Conservation (phyloP, 1,140 invertebrate genomes). For the Calycopis cecrops region DNA sequence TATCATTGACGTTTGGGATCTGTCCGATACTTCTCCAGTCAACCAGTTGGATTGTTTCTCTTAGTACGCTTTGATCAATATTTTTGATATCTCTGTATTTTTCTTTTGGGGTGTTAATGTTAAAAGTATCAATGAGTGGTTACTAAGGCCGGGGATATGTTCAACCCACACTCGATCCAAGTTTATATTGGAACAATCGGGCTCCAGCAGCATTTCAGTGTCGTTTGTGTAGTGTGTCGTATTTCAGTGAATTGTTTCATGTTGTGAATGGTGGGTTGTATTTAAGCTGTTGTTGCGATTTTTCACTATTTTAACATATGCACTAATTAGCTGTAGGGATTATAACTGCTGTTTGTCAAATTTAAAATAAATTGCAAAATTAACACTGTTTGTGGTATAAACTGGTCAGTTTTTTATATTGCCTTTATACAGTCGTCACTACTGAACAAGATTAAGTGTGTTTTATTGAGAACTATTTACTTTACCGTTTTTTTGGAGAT, state of each 20-base stretch:
- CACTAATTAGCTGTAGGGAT: too few species aligned
- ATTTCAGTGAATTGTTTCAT: not conserved
- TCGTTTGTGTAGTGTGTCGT: constrained; percentile 11
- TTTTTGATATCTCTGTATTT: constrained; percentile 3
- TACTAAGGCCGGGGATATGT: constrained; percentile 4
- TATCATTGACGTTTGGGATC: not conserved
- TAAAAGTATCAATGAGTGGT: constrained; percentile 8
- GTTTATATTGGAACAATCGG: constrained; percentile 1
- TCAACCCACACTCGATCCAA: constrained; percentile 7
- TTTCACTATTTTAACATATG: too few species aligned
- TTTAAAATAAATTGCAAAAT: too few species aligned
- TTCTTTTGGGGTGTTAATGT: constrained; percentile 9
- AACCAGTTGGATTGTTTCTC: constrained; percentile 1
- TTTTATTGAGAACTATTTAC: too few species aligned
- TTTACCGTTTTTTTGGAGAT: too few species aligned
- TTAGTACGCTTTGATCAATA: constrained; percentile 10
- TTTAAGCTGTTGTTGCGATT: not conserved
- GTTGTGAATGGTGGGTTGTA: not conserved
- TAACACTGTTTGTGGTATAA: too few species aligned
- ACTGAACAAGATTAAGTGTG: too few species aligned
- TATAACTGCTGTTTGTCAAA: too few species aligned
- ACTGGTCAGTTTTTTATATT: too few species aligned
- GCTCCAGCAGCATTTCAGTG: constrained; percentile 11
- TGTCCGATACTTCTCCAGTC: not conserved
- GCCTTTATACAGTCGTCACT: too few species aligned